Base-by-base conservation (phyloP, 2,113 vertebrate species). In the Thamnophis sirtalis region DNA sequence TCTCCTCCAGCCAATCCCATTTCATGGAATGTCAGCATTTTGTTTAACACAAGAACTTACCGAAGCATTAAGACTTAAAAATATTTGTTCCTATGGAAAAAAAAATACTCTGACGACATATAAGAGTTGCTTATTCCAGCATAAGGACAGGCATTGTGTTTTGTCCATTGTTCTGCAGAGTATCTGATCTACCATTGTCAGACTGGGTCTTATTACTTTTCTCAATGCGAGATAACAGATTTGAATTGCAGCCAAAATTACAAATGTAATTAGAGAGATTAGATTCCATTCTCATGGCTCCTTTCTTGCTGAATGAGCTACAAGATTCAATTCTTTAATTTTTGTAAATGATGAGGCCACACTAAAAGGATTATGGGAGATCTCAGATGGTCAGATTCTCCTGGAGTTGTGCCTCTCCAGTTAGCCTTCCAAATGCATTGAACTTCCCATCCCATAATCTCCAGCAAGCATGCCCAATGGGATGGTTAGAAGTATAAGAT, bases 111-210 rank as follows among this genome's bases (percentile, higher is more conserved):
- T 17, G 26, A 48, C 87, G 56, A 68, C 73, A 89, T 21, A 54
- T 50, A 85, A 38, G 63, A 68, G 68, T 11, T 60, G 48, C 55
- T 85, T 89, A 58, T 84, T 50, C 87, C 48, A 85, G 21, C 68
- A 13, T 28, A 89, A 92, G 24, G 24, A 73, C 68, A 58, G 17
- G 15, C 54, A 84, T 49, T 89, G 87, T 60, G 33, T 89, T 92
- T 89, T 85, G 91, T 89, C 58, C 87, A 60, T 51, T 92, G 87
- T 92, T 85, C 54, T 89, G 28, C 13, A 13, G 48, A 19, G 58
- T 92, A 89, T 85, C 91, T 85, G 87, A 92, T 92, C 55, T 28
- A 60, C 8, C 80, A 92, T 89, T 89, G 73, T 55, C 48, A 49
- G n/a, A 48, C 28, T 84, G 68, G 28, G 90, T 49, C n/a, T 88